phyloP scores from a whole-genome alignment of 2,113 vertebrate species.

The Sterna hirundo region DNA sequence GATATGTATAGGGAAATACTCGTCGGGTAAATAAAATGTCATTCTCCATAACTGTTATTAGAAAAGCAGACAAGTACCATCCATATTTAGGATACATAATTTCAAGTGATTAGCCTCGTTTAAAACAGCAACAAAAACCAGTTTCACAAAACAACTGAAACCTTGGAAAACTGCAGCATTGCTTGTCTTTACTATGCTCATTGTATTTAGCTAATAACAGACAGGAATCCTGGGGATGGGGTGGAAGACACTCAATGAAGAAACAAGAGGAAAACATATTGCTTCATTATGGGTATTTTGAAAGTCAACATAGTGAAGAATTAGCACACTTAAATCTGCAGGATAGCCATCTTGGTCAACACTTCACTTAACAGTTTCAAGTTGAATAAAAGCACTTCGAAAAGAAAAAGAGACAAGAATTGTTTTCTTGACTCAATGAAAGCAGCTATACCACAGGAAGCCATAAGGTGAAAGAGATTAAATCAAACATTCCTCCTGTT shows the following conservation, averaged over 20 bases:
- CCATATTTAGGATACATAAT: not conserved
- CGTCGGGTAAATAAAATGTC: not conserved
- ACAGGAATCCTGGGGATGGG: not conserved
- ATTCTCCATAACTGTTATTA: not conserved
- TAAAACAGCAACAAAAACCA: not conserved
- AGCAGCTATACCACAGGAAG: not conserved
- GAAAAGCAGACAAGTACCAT: not conserved
- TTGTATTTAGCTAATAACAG: not conserved
- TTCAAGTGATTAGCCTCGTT: not conserved
- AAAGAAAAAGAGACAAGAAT: not conserved
- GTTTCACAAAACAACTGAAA: not conserved
- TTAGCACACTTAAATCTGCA: not conserved
- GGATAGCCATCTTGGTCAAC: not conserved
- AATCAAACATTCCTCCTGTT: not conserved
- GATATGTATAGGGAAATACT: not conserved
- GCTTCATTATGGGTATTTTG: not conserved
- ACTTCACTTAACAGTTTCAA: not conserved
- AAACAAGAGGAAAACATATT: not conserved
- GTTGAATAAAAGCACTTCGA: not conserved
- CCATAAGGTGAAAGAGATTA: not conserved
- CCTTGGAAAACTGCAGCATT: not conserved
- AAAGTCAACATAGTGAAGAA: not conserved
- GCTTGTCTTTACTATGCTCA: not conserved
- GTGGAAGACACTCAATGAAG: not conserved
- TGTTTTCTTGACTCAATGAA: not conserved